A percentile compares a stretch with the other conserved stretches of the same genome.
phyloP scores from a whole-genome alignment of 2,888 invertebrate genomes.

The Cheilosia vulpina region DNA sequence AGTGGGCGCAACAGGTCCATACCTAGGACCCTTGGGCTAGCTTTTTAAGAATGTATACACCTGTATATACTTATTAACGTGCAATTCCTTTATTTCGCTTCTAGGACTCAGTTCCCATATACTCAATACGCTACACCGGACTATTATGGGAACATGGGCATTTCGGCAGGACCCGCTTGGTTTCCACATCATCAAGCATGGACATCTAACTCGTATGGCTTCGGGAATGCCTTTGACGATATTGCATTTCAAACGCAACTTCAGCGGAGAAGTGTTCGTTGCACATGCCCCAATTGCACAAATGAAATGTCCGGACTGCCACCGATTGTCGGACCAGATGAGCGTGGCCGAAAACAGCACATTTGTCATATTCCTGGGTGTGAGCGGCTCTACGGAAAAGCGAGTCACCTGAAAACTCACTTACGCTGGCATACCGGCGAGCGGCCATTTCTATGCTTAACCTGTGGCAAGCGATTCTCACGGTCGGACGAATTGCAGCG shows the following conservation, averaged over 20 bases:
- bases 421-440: constrained; percentile 97
- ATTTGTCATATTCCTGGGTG: constrained; percentile 95
- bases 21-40: too few species aligned
- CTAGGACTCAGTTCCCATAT: constrained; percentile 82
- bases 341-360: constrained; percentile 91
- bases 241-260: constrained; percentile 84
- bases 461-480: constrained; percentile 95
- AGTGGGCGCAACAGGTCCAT: background rate
- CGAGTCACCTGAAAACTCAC: constrained; percentile 96
- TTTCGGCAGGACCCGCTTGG: constrained; percentile 81
- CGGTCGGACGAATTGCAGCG: constrained; percentile 96
- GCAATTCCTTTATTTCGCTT: background rate
- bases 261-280: constrained; percentile 89
- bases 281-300: constrained; percentile 92
- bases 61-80: background rate
- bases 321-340: constrained; percentile 89
- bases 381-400: constrained; percentile 95
- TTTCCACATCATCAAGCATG: constrained; percentile 82
- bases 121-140: constrained; percentile 82
- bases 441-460: constrained; percentile 93
- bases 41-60: background rate
- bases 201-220: constrained; percentile 81
- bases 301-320: constrained; percentile 91
- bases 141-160: constrained; percentile 82
- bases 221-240: constrained; percentile 82